phyloP scores from a whole-genome alignment of 2,797 vertebrate genomes.

The Tiaroga cobitis region DNA sequence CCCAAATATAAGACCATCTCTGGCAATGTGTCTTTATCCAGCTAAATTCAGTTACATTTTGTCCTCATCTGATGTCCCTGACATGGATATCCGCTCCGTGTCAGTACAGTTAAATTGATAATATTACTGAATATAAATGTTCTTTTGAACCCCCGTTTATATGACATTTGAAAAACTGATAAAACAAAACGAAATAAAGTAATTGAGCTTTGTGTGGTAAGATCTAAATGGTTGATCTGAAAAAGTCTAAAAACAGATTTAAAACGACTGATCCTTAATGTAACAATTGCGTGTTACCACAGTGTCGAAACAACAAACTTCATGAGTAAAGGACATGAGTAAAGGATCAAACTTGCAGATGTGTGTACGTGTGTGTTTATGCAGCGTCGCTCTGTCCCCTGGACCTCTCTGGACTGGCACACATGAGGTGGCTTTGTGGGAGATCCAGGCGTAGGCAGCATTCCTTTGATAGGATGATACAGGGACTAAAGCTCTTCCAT shows the following conservation, averaged over 20 bases:
- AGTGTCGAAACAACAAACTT: not conserved
- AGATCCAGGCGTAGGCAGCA: constrained; percentile 73
- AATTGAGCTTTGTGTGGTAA: not conserved
- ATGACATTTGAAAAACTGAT: not conserved
- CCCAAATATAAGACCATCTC: too few relatives aligned
- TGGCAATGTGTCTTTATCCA: not conserved
- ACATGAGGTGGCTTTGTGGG: constrained; percentile 79
- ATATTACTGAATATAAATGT: not conserved
- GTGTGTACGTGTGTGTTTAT: not conserved
- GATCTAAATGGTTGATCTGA: not conserved
- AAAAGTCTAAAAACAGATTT: not conserved
- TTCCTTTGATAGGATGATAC: constrained; percentile 81
- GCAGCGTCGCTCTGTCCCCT: constrained; percentile 52
- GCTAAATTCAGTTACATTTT: not conserved
- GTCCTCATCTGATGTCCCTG: not conserved
- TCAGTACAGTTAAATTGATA: not conserved
- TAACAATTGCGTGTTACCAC: not conserved
- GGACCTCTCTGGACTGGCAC: constrained; percentile 73
- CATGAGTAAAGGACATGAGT: not conserved
- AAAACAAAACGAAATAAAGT: not conserved
- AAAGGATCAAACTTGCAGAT: not conserved
- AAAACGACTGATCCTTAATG: not conserved
- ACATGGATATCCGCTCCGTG: not conserved
- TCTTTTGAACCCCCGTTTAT: not conserved
- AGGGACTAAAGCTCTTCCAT: constrained; percentile 92